Evolutionary conservation across 2,797 vertebrate genomes (phyloP), one percentile per base, ranked within the genome.

Genomic region (Glyptemys insculpta): DNA sequence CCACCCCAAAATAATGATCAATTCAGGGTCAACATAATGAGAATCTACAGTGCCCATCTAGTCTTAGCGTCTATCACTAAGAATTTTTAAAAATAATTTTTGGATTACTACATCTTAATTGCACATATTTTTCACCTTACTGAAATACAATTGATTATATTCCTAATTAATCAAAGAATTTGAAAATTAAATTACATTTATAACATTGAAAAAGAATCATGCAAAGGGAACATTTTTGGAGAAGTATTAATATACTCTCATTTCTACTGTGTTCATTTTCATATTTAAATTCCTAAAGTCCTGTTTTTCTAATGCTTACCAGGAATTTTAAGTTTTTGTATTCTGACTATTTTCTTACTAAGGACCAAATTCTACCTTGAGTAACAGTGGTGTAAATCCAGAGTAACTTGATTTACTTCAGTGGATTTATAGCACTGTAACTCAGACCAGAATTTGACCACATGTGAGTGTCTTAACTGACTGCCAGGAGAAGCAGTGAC

Each of bases 1-100:
- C 91, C 93, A 93, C 72, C 50, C 86, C 94, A 88, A 92, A 93
- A 88, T 25, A 50, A 23, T 37, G 37, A 41, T n/a, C 47, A 93
- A 65, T 2, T 1, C 72, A 68, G 12, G 44, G 47, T 78, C 85
- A 89, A 47, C 27, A 29, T 29, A 47, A 25, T 29, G 74, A 85
- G 53, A 53, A 78, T 19, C 53, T 76, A 50, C 31, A 85, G 84
- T 23, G 79, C 34, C 50, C 88, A 80, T 82, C 65, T 41, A 23
- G n/a, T 37, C 19, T 41, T 41, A 23, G 19, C 19, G 21, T 72
- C 19, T 72, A 41, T 72, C 19, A 72, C 34, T 72, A 68, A 34
- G 8, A 19, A 65, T n/a, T 8, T 62, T 65, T 65, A 5, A 9
- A 9, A n/a, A n/a, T 19, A 5, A 9, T n/a, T n/a, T 34, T 34